phyloP scores from a whole-genome alignment of 2,113 vertebrate species.

The Pleuronectes platessa region DNA sequence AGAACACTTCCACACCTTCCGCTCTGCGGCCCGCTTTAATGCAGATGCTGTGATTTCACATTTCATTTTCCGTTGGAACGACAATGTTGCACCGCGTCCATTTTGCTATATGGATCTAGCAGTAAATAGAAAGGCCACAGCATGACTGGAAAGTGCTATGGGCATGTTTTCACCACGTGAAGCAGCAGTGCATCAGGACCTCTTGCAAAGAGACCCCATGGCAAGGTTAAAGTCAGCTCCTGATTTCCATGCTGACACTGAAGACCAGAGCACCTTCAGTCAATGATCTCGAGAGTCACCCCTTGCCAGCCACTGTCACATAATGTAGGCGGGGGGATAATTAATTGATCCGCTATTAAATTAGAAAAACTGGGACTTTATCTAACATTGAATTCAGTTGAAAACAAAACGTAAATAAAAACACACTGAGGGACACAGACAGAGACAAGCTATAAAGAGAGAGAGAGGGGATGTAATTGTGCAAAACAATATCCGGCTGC shows the following conservation, averaged over 20 bases:
- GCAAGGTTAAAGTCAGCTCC: conserved; percentile 32
- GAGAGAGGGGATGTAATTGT: background rate
- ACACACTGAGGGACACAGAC: background rate
- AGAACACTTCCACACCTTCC: conserved; percentile 9
- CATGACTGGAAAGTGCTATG: background rate
- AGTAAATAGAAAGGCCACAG: conserved; percentile 8
- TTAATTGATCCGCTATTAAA: conserved; percentile 3
- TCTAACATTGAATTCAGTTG: background rate
- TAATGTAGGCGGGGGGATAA: background rate
- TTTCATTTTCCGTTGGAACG: background rate
- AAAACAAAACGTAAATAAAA: background rate
- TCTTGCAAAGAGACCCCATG: conserved; percentile 10
- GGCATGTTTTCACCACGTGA: background rate
- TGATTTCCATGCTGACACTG: conserved; percentile 1
- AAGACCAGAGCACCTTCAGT: background rate
- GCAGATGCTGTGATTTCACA: background rate
- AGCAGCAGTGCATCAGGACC: background rate
- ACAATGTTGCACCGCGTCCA: background rate
- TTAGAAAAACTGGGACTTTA: background rate
- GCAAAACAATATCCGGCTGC: conserved; percentile 48
- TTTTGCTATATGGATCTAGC: background rate
- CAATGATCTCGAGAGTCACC: conserved; percentile 2
- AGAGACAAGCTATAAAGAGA: background rate
- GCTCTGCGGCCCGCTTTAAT: background rate
- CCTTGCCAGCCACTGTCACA: conserved; percentile 41